Evolutionary conservation across 2,113 vertebrate genomes (phyloP).

Genomic region (Melozone crissalis): DNA sequence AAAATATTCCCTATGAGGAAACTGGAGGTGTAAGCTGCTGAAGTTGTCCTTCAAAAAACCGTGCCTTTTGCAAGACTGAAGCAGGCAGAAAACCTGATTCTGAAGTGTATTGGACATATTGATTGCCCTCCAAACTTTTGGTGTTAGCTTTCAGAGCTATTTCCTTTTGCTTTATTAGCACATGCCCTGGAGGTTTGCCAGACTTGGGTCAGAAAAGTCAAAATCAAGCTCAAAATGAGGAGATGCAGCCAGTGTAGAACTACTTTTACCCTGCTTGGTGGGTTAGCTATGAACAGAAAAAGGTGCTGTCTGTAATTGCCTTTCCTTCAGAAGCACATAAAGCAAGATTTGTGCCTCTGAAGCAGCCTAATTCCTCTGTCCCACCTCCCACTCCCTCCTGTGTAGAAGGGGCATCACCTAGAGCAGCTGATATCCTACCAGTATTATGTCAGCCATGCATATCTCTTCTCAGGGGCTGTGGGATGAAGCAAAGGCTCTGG

Average conservation of each 20-base stretch:
- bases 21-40: neutral
- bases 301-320: neutral
- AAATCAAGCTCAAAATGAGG: neutral
- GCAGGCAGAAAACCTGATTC: neutral
- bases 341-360: neutral
- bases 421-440: neutral
- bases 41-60: neutral
- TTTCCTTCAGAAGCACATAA: neutral
- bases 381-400: neutral
- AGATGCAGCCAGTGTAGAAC: neutral
- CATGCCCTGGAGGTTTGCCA: neutral
- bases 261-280: neutral
- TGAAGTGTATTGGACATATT: neutral
- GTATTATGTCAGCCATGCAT: rapidly evolving
- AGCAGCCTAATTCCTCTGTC: neutral
- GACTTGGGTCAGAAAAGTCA: neutral
- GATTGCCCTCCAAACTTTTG: neutral
- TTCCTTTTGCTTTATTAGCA: neutral
- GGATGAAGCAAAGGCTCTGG: neutral
- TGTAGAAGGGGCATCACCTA: neutral
- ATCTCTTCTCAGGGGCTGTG: neutral
- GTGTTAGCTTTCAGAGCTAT: constrained; percentile 2
- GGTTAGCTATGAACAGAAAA: neutral
- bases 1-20: neutral
- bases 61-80: neutral